A percentile compares a stretch with the other conserved stretches of the same genome.
phyloP scores from a whole-genome alignment of 2,888 invertebrate genomes.

The Pasiphila rectangulata region DNA sequence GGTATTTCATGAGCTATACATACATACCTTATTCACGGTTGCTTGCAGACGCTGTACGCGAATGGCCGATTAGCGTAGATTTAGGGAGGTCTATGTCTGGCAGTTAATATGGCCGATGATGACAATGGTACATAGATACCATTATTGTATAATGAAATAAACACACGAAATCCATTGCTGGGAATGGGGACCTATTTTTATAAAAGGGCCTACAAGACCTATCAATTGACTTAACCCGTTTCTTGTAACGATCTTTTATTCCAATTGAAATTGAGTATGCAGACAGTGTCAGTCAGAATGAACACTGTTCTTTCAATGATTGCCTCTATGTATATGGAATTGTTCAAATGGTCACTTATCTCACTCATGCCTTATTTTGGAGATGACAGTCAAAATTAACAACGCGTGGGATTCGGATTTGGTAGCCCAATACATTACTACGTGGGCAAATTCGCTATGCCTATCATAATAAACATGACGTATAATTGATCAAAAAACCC shows the following conservation, averaged over 20 bases:
- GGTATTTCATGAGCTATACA: no score
- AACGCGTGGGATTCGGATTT: conserved; percentile 11
- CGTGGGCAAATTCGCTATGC: conserved; percentile 3
- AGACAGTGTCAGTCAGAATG: conserved; percentile 31
- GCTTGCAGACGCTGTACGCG: no score
- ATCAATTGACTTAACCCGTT: conserved; percentile 17
- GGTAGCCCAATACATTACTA: conserved; percentile 5
- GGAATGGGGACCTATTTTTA: no score
- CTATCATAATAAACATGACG: no score
- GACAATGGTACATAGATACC: no score
- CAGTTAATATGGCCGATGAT: no score
- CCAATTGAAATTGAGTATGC: conserved; percentile 34
- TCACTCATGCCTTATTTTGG: conserved; percentile 20
- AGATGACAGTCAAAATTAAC: conserved; percentile 8
- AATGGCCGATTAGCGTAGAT: no score
- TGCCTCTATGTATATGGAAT: not conserved
- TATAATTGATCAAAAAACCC: no score
- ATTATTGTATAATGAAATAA: no score
- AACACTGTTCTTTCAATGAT: conserved; percentile 28
- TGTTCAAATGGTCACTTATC: not conserved
- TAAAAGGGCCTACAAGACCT: conserved; percentile 11
- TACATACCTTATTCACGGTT: no score
- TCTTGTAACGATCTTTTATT: conserved; percentile 27
- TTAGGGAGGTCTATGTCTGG: no score
- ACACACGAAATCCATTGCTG: no score